Percentiles rank a stretch among this genome's conserved stretches.
Evolutionary conservation across 2,888 invertebrate genomes (phyloP).

Genomic region (Sphecodes monilicornis): DNA sequence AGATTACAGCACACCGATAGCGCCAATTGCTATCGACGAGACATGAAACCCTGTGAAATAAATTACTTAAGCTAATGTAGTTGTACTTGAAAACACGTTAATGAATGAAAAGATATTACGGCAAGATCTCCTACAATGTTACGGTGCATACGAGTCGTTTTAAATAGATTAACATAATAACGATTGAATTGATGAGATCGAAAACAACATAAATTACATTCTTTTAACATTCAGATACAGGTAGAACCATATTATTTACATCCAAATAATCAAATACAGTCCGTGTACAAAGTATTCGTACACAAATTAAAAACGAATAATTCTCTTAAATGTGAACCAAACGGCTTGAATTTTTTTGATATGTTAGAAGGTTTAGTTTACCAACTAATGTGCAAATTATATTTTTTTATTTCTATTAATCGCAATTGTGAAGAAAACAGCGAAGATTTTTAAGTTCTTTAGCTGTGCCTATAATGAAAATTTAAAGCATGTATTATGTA

Average conservation of each 20-base stretch:
- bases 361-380: too few species aligned
- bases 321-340: too few species aligned
- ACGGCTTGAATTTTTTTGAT: too few species aligned
- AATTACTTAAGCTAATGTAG: not conserved
- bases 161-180: not conserved
- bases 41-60: not conserved
- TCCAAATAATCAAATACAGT: not conserved
- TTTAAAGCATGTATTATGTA: too few species aligned
- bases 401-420: too few species aligned
- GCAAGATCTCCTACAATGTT: not conserved
- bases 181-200: not conserved
- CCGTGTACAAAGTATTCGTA: too few species aligned
- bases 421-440: too few species aligned
- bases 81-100: not conserved
- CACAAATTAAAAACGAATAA: too few species aligned
- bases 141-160: not conserved
- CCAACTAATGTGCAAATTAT: too few species aligned
- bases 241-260: not conserved
- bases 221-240: not conserved
- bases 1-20: constrained; percentile 3
- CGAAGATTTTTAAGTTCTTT: too few species aligned
- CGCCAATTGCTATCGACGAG: constrained; percentile 2
- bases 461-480: too few species aligned
- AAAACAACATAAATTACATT: not conserved
- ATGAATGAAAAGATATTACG: constrained; percentile 1